Evolutionary conservation across 2,888 invertebrate genomes (phyloP).

Genomic region (Steinernema carpocapsae): DNA sequence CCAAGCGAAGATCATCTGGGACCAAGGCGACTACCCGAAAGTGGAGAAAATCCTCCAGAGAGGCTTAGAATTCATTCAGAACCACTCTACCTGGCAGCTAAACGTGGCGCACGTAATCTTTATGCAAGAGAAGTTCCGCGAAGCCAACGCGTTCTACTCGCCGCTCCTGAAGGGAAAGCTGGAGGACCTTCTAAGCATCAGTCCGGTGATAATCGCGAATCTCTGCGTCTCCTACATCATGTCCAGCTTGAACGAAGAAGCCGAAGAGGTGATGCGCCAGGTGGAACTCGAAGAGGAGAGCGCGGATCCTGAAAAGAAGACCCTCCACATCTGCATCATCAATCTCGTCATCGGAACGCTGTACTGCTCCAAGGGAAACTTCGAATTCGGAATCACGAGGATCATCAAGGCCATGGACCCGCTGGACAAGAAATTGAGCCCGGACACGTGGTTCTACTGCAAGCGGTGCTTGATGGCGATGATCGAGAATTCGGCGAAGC

Average conservation of each 20-base stretch:
- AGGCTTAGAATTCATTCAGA: constrained; percentile 95
- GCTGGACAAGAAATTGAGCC: constrained; percentile 89
- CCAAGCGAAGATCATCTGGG: constrained; percentile 96
- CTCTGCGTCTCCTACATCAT: constrained; percentile 98
- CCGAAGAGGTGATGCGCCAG: constrained; percentile 96
- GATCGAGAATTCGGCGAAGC: constrained; percentile 86
- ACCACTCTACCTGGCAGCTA: constrained; percentile 93
- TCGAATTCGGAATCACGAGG: constrained; percentile 95
- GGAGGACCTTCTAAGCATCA: constrained; percentile 77
- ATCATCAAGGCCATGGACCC: constrained; percentile 95
- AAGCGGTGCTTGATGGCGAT: constrained; percentile 73
- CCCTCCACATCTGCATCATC: constrained; percentile 94
- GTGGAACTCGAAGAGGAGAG: constrained; percentile 97
- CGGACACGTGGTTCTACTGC: constrained; percentile 84
- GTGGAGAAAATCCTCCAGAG: constrained; percentile 74
- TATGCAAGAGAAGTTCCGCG: constrained; percentile 98
- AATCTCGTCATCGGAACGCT: constrained; percentile 97
- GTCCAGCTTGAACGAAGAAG: constrained; percentile 97
- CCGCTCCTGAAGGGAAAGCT: constrained; percentile 93
- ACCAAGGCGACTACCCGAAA: constrained; percentile 89
- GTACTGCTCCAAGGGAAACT: constrained; percentile 97
- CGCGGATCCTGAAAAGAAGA: constrained; percentile 89
- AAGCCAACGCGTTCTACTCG: constrained; percentile 96
- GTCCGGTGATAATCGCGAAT: constrained; percentile 97
- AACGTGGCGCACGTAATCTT: constrained; percentile 98